Base-by-base conservation (phyloP, 2,888 invertebrate genomes). In the Drosophila stalkeri region DNA sequence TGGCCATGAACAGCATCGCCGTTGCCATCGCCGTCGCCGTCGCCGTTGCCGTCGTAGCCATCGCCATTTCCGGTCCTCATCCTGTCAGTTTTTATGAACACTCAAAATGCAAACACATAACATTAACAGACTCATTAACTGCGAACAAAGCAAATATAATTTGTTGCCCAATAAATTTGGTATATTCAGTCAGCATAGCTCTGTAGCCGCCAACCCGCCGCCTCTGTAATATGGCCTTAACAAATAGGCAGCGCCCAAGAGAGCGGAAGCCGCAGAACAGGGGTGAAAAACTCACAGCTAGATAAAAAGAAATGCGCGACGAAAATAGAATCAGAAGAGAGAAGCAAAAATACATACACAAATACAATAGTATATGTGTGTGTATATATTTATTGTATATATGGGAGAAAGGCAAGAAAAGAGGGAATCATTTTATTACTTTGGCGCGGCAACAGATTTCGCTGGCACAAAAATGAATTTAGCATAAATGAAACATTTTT, bases 401-500 rank as follows among this genome's bases (percentile, higher is more conserved):
- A 20, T 41, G 55, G n/a, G 44, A 52, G 39, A 43, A 44, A 63
- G 64, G 73, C 71, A 72, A 76, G 73, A 59, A 86, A 76, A 66
- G 62, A 68, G 70, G 67, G 72, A 86, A 86, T 86, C 84, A 82
- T 85, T 85, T 86, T 86, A 86, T 86, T 85, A 82, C 85, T 84
- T 82, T 86, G 78, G 78, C 77, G 76, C 83, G 82, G 83, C 87
- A 86, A 87, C 83, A 87, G 87, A 86, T 86, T 87, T 85, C 51
- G 79, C 72, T 71, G 82, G 82, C 78, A 83, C 81, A 86, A 86
- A 87, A 82, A 85, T 86, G 85, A 87, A 82, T 87, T 87, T 87
- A 83, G 86, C 88, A 87, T 87, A 88, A 87, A 88, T 88, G 86
- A 87, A 87, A 87, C 86, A 87, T 87, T 87, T 87, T 87, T 87